Evolutionary conservation across 1,140 invertebrate species (phyloP), one percentile per base, ranked within the genome.

Genomic region (Anthonomus grandis): DNA sequence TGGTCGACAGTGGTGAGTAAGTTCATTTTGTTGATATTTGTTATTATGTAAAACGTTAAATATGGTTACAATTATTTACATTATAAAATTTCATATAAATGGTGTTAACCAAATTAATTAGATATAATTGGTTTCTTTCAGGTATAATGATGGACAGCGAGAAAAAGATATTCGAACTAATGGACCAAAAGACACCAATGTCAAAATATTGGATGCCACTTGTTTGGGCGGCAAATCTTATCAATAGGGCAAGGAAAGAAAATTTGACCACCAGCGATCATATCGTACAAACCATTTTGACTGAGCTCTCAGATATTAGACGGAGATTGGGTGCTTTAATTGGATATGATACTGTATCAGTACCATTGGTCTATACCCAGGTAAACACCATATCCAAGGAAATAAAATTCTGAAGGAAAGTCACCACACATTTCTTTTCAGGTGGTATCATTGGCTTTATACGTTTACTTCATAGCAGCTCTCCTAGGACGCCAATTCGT

Each of bases 281-380:
- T 62, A 88, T 93, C 59, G 89, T 93, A 1, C 90, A 93, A 74
- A 91, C 89, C 2, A 81, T 93, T 44, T 74, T 92, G 41, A 83
- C 85, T 34, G 90, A 93, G 70, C 76, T 92, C 23, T 91, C 89
- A 4, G 89, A 92, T 65, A 91, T 92, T 59, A 77, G 90, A 65
- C 78, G 85, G 68, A 78, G 87, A 64, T 75, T 92, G 55, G 89
- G 89, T 53, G 85, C 86, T 42, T 78, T 93, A 3, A 92, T 91
- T 63, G 89, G 89, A 44, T 98, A 97, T 73, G 96, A 98, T 77
- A 97, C 93, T 67, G 93, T 98, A 64, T 95, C 91, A 71, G 93
- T 98, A 57, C 96, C 96, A 36, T 82, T 98, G 21, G 95, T 98
- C 52, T 98, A 98, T 74, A 98, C 95, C 48, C 95, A 98, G 89